Evolutionary conservation across 1,140 invertebrate genomes (phyloP), one percentile per base, ranked within the genome.

Genomic region (Drosophila bipectinata): DNA sequence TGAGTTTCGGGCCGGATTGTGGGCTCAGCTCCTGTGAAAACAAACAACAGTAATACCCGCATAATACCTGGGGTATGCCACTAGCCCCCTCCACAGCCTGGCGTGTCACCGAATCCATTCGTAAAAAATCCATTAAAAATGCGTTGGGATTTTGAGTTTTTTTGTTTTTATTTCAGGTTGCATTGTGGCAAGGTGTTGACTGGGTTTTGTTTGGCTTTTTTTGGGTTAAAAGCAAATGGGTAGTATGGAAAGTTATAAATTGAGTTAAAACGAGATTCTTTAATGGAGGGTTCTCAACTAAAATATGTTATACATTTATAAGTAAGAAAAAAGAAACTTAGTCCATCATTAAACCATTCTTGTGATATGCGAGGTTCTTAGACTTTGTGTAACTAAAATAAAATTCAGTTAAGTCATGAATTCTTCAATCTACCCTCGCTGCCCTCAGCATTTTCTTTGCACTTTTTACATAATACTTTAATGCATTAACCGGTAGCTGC

Each of bases 41-140:
- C 73, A 77, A 77, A 77, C 73, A 77, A 69, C 72, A 77, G 74
- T 77, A 77, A 77, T 77, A 37, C 72, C 63, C 72, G 63, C 72
- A 77, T 76, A 76, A 77, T 77, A 41, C 73, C 52, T 18, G 56
- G 49, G 49, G 59, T 32, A 45, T 60, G 47, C 34, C 54, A 39
- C 37, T 30, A 4, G 24, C 53, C 39, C 9, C 49, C 45, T 4
- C 28, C 21, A 4, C 37, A 15, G 2, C 10, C 32, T 12, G 12
- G 10, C 37, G 32, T 54, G 49, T 62, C 68, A 9, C 59, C 21
- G 52, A 37, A 9, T 32, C 37, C 54, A 74, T 66, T 54, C 28
- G 48, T 57, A 58, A 68, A 68, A 60, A 66, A 68, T 61, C 73
- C 73, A 77, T 77, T 77, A 77, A 77, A 76, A 77, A 69, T 76